Evolutionary conservation across 2,797 vertebrate genomes (phyloP).

Genomic region (Phoeniculus purpureus): DNA sequence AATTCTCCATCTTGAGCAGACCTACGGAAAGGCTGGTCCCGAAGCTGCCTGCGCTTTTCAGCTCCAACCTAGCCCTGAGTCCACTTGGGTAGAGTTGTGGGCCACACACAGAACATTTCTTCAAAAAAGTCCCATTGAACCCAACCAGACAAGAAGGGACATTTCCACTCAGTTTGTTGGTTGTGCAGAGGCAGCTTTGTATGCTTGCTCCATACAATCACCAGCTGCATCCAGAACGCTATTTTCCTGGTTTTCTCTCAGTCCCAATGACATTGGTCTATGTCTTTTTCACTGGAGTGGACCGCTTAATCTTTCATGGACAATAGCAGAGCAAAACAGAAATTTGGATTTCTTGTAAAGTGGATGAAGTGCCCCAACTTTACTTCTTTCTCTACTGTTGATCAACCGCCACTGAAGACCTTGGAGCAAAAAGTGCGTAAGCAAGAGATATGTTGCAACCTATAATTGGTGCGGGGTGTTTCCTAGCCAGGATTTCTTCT

Average conservation of each 20-base stretch:
- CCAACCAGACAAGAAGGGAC: neutral
- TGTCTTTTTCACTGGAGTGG: no score
- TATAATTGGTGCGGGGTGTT: neutral
- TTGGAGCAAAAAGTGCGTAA: neutral
- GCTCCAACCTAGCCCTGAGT: neutral
- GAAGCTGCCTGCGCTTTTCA: accelerated
- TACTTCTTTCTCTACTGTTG: neutral
- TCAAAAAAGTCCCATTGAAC: neutral
- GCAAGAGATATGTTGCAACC: accelerated
- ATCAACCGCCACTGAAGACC: neutral
- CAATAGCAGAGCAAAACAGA: neutral
- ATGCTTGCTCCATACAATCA: neutral
- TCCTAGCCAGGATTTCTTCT: neutral
- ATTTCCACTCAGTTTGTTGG: neutral
- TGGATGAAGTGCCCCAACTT: neutral
- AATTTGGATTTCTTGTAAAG: neutral
- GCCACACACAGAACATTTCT: neutral
- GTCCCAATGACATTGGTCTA: neutral
- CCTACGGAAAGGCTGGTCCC: neutral
- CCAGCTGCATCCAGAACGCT: neutral
- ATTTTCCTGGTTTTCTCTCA: neutral
- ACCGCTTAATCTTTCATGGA: neutral
- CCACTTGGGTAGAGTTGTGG: neutral
- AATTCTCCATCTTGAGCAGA: neutral
- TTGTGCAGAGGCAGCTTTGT: neutral